phyloP scores from a whole-genome alignment of 2,888 invertebrate genomes.

The Hylaea fasciaria region DNA sequence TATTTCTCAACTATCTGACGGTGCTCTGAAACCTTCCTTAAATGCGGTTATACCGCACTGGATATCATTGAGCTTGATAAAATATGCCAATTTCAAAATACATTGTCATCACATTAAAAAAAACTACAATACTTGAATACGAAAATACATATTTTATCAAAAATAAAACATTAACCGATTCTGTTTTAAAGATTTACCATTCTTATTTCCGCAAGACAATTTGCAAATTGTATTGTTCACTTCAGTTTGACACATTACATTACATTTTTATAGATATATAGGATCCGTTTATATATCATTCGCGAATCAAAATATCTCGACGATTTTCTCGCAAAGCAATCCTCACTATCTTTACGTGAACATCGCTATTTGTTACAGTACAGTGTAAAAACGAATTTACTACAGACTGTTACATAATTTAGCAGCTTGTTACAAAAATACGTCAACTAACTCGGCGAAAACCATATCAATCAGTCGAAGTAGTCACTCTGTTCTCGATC shows the following conservation, averaged over 20 bases:
- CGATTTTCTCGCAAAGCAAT: too few species aligned
- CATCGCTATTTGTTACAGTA: too few species aligned
- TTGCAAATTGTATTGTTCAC: too few species aligned
- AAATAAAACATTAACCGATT: conserved; percentile 1
- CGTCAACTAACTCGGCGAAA: neutral
- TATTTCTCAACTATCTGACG: too few species aligned
- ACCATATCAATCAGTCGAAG: conserved; percentile 11
- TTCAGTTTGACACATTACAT: too few species aligned
- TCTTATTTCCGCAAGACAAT: too few species aligned
- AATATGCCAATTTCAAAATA: conserved; percentile 15
- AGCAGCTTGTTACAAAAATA: neutral
- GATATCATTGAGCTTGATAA: conserved; percentile 23
- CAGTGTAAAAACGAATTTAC: too few species aligned
- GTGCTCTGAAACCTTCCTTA: neutral
- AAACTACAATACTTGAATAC: conserved; percentile 10
- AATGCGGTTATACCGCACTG: conserved; percentile 23
- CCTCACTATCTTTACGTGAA: too few species aligned
- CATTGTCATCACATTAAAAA: neutral
- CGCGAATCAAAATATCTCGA: too few species aligned
- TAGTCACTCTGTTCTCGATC: neutral
- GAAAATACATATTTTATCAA: conserved; percentile 4
- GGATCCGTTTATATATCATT: too few species aligned
- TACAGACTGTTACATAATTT: too few species aligned
- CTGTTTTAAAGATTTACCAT: neutral
- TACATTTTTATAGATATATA: too few species aligned